Evolutionary conservation across 2,888 invertebrate species (phyloP), one percentile per base, ranked within the genome.

Genomic region (Epinotia nisella): DNA sequence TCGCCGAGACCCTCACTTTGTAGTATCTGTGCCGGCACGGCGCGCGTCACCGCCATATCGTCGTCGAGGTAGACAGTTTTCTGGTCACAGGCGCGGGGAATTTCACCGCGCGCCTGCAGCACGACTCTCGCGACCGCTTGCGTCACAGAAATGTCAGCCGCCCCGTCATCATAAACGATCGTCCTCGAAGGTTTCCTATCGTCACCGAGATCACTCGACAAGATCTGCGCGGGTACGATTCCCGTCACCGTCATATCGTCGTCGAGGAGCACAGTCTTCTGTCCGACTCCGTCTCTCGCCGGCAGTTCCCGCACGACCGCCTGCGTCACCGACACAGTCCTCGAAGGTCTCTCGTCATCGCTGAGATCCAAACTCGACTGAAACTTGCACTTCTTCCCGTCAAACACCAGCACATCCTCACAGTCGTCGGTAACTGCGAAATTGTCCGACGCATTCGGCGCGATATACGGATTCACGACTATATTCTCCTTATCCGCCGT

Each of bases 401-500:
- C 92, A 76, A 91, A 92, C 0, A 92, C 88, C 61, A 92, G 78
- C 1, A 92, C 86, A 81, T 90, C 82, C 74, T 90, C 85, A 0
- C 82, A 76, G 11, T 83, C 84, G 62, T 89, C 85, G 64, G 87
- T 70, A 17, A 49, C 49, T 2, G 87, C 87, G 73, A 91, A 91
- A 70, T 90, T 89, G 0, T 79, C 78, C 0, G 85, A 76, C 76
- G 90, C 89, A 10, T 77, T 77, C 0, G 89, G 86, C 0, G 88
- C 77, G 0, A 82, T 78, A 45, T 91, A 92, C 0, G 91, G 92
- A 76, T 92, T 91, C 0, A 90, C 41, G 9, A 80, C 84, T 5
- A 92, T 89, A 80, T 93, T 93, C 74, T 93, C 93, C 79, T 93
- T 93, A 76, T 92, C 92, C 1, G 80, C 79, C 1, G 79, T 79